A percentile compares a stretch with the other conserved stretches of the same genome.
These are phyloP conservation scores for Theristicus caerulescens DNA, from an alignment of 2,113 vertebrate species.

Conservation along the genomic window DNA sequence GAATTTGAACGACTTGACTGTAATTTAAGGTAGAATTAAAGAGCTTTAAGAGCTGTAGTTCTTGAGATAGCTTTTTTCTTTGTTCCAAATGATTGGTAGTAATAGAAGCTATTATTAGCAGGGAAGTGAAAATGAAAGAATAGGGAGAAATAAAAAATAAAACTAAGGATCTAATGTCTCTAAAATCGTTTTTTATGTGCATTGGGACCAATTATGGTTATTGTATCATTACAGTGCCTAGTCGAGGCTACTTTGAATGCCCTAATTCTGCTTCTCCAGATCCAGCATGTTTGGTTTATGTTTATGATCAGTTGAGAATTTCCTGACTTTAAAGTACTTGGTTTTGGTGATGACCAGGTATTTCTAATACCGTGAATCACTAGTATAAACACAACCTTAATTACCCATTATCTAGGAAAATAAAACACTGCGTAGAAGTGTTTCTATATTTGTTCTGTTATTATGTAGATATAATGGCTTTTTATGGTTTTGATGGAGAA, in stretches of 20 bases:
- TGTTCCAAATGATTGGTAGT: constrained; percentile 29
- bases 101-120: constrained; percentile 28
- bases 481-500: neutral
- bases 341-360: neutral
- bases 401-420: neutral
- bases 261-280: neutral
- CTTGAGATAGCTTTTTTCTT: constrained; percentile 5
- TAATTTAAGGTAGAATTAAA: constrained; percentile 22
- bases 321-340: neutral
- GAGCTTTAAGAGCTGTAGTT: neutral
- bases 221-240: neutral
- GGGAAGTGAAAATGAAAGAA: constrained; percentile 38
- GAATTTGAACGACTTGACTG: neutral
- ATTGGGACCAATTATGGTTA: constrained; percentile 10
- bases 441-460: neutral
- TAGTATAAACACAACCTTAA: neutral
- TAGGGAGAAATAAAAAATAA: constrained; percentile 46
- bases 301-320: neutral
- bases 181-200: neutral
- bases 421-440: neutral
- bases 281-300: neutral
- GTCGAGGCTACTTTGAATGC: neutral
- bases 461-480: neutral
- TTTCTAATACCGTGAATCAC: neutral
- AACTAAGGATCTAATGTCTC: neutral